Evolutionary conservation across 2,113 vertebrate genomes (phyloP), one percentile per base, ranked within the genome.

Genomic region (Symphodus melops): DNA sequence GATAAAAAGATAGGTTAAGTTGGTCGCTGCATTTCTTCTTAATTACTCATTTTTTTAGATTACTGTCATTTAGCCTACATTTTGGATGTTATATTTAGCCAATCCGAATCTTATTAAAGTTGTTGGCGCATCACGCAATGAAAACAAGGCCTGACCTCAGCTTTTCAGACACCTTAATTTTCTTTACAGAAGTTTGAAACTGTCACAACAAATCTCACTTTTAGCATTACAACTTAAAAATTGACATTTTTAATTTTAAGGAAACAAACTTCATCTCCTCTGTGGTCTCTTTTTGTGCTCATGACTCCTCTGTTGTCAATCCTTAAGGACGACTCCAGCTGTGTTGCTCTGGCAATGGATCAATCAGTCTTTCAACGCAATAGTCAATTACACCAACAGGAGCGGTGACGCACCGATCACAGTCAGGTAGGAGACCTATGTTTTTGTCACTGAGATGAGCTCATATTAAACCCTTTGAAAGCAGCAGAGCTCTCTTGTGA

Each of bases 271-370:
- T 46, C 17, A 7, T 39, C 2, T 36, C 17, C 3, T 17, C 28
- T 51, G 21, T 9, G 21, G 21, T 8, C 1, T 19, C 20, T 23
- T 33, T 33, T 33, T 33, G 44, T 23, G 12, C 41, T 21, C 5
- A 21, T 36, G 8, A 51, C 37, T 55, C 12, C 2, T 0, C 16
- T 19, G 17, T 62, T 49, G 4, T 81, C 66, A 79, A 41, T 77
- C 84, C 54, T 83, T 74, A 72, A 99, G 98, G 92, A 96, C 97
- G 0, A 97, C 97, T 14, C 97, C 98, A 19, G 98, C 98, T 0
- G 97, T 99, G 70, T 68, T 99, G 39, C 95, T 99, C 91, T 99
- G 98, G 98, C 98, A 99, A 83, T 99, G 98, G 98, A 94, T 99
- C 85, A 99, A 99, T 92, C 98, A 99, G 94, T 99, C 98, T 72